These are phyloP conservation scores for Rhabditoides inermis DNA, from an alignment of 2,888 invertebrate species.

Conservation along the genomic window DNA sequence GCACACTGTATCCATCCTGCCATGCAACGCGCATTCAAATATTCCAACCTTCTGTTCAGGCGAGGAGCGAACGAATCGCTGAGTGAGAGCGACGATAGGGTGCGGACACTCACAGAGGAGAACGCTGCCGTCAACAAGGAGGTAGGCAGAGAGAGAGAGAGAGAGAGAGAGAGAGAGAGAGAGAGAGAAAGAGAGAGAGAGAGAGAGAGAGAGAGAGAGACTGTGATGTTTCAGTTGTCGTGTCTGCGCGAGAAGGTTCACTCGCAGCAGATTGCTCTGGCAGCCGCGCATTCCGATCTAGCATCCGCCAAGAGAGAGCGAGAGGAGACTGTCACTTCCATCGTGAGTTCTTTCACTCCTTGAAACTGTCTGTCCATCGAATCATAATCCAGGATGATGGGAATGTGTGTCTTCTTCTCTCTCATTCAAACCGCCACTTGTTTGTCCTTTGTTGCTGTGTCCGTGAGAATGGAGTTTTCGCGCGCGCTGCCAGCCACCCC, in stretches of 20 bases:
- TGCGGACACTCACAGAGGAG: conserved; percentile 39
- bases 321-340: neutral
- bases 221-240: neutral
- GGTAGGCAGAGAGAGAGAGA: no score
- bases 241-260: neutral
- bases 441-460: no score
- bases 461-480: no score
- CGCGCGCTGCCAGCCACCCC: no score
- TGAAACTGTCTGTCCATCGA: neutral
- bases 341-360: neutral
- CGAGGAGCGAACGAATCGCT: conserved; percentile 27
- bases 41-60: conserved; percentile 11
- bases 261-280: neutral
- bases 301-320: neutral
- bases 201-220: neutral
- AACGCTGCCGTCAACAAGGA: conserved; percentile 46
- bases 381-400: no score
- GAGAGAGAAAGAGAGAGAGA: neutral
- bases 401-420: no score
- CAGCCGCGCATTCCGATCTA: neutral
- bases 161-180: neutral
- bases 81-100: conserved; percentile 32
- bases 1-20: no score
- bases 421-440: no score
- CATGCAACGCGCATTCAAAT: neutral